These are phyloP conservation scores for Steatornis caripensis DNA, from an alignment of 2,113 vertebrate species.

Conservation along the genomic window DNA sequence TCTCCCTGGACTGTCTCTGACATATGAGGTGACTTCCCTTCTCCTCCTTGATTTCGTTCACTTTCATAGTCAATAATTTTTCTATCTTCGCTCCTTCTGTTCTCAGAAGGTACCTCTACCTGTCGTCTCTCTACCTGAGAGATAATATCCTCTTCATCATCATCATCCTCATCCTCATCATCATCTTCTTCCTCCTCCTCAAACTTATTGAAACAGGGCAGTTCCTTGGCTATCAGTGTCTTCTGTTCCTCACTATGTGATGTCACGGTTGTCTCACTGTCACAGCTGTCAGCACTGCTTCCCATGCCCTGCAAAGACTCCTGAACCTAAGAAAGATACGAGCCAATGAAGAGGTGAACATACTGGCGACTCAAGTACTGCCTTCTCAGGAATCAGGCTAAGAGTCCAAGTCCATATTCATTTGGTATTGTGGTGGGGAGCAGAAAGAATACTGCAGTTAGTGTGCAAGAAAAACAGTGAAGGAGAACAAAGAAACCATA, in stretches of 20 bases:
- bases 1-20: not conserved
- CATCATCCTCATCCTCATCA: slow-evolving; percentile 42
- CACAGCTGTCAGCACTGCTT: slow-evolving; percentile 92
- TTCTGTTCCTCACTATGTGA: slow-evolving; percentile 80
- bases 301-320: slow-evolving; percentile 83
- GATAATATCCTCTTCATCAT: slow-evolving; percentile 56
- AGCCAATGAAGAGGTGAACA: not conserved
- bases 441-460: not conserved
- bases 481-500: not conserved
- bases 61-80: not conserved
- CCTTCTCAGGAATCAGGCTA: not conserved
- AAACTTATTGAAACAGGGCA: slow-evolving; percentile 74
- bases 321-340: slow-evolving; percentile 74
- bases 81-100: not conserved
- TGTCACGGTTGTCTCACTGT: slow-evolving; percentile 93
- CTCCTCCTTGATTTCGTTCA: not conserved
- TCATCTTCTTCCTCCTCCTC: slow-evolving; percentile 58
- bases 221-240: slow-evolving; percentile 73
- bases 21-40: not conserved
- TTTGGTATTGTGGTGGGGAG: not conserved
- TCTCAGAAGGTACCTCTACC: not conserved
- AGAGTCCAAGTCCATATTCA: not conserved
- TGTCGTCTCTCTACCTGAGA: slow-evolving; percentile 1
- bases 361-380: not conserved
- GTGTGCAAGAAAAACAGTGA: not conserved